Evolutionary conservation across 2,797 vertebrate species (phyloP).

Genomic region (Aulostomus chinensis): DNA sequence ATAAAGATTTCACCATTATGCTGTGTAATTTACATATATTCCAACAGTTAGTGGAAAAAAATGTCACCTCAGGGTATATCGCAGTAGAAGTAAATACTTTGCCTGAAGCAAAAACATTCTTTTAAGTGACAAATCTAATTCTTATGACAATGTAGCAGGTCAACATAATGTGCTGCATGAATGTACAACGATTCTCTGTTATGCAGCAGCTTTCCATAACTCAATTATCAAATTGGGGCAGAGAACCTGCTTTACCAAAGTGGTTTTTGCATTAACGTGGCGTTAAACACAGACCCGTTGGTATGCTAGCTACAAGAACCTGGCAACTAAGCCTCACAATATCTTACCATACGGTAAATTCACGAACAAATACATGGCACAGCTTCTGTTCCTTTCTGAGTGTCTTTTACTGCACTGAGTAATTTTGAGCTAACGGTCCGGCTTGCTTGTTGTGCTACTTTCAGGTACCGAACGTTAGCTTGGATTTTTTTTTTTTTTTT

Average conservation of each 20-base stretch:
- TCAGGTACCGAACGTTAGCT: no score
- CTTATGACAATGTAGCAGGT: neutral
- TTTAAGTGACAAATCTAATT: slow-evolving; percentile 34
- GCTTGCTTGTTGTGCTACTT: no score
- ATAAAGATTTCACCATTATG: slow-evolving; percentile 28
- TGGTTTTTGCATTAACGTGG: no score
- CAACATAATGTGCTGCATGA: slow-evolving; percentile 20
- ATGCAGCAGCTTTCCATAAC: slow-evolving; percentile 5
- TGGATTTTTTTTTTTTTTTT: no score
- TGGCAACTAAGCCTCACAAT: no score
- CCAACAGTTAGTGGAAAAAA: slow-evolving; percentile 30
- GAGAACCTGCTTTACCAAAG: neutral
- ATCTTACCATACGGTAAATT: no score
- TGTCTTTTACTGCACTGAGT: no score
- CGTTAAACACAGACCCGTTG: no score
- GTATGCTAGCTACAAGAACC: no score
- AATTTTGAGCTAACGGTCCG: no score
- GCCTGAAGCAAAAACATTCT: slow-evolving; percentile 1
- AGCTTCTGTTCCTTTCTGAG: no score
- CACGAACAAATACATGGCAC: no score
- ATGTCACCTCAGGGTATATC: slow-evolving; percentile 27
- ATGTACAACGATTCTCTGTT: neutral
- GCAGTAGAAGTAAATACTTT: neutral
- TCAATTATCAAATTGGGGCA: slow-evolving; percentile 9
- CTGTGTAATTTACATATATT: slow-evolving; percentile 42